These are phyloP conservation scores for Stratiolaelaps scimitus DNA, from an alignment of 1,140 invertebrate species.

Conservation along the genomic window DNA sequence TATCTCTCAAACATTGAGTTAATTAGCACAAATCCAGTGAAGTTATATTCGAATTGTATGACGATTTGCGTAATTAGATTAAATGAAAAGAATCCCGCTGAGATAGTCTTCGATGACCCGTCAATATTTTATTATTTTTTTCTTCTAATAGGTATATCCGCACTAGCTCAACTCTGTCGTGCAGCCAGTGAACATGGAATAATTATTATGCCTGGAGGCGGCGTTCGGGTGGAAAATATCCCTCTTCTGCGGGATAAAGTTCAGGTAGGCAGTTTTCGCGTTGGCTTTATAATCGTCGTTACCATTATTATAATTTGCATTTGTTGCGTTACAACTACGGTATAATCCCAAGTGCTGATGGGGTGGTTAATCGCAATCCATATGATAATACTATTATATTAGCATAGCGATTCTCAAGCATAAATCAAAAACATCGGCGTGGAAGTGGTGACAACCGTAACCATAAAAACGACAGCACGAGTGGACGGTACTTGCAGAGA, in stretches of 20 bases:
- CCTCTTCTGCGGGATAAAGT: not conserved
- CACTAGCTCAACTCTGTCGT: not conserved
- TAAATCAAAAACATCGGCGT: too few relatives aligned
- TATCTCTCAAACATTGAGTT: too few relatives aligned
- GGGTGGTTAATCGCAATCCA: not conserved
- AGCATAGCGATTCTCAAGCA: not conserved
- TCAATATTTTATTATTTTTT: not conserved
- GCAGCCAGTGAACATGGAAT: not conserved
- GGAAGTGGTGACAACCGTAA: too few relatives aligned
- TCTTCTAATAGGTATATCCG: not conserved
- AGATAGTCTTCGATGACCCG: not conserved
- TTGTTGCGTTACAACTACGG: not conserved
- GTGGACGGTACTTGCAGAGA: too few relatives aligned
- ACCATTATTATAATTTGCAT: not conserved
- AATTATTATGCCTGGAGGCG: slow-evolving; percentile 16
- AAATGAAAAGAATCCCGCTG: too few relatives aligned
- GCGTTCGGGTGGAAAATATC: not conserved
- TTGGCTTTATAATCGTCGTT: too few relatives aligned
- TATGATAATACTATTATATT: not conserved
- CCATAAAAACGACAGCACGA: too few relatives aligned
- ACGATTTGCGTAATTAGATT: too few relatives aligned
- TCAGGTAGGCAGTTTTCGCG: not conserved
- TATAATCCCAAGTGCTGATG: not conserved
- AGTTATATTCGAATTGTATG: too few relatives aligned
- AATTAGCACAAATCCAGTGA: too few relatives aligned